phyloP scores from a whole-genome alignment of 2,888 invertebrate species.

The Plusia festucae region DNA sequence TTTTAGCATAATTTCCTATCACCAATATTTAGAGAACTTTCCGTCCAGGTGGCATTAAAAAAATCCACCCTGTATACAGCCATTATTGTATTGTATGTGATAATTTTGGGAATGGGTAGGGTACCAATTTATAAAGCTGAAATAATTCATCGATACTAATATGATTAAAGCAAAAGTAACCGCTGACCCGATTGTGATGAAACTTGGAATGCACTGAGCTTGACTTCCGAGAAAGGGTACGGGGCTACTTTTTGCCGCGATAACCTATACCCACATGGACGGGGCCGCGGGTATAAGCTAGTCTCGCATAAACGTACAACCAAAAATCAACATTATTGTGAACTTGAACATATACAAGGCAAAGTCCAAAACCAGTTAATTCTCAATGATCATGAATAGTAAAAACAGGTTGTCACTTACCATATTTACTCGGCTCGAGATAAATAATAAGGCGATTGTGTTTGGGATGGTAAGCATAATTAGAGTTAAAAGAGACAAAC shows the following conservation, averaged over 20 bases:
- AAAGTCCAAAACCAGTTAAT: background rate
- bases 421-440: background rate
- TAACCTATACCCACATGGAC: too few species aligned
- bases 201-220: background rate
- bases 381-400: background rate
- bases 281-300: too few species aligned
- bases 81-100: too few species aligned
- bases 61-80: too few species aligned
- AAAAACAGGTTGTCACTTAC: constrained; percentile 4
- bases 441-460: background rate
- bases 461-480: background rate
- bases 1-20: too few species aligned
- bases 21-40: too few species aligned
- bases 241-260: background rate
- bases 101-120: too few species aligned
- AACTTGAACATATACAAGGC: background rate
- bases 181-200: background rate
- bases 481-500: too few species aligned
- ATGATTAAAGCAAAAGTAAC: background rate
- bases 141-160: too few species aligned
- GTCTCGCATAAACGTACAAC: too few species aligned
- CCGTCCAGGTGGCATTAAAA: too few species aligned
- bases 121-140: too few species aligned
- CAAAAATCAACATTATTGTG: background rate
- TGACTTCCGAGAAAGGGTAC: background rate